Conservation (phyloP, 2,797 vertebrate genomes). For the Syncerus caffer region DNA sequence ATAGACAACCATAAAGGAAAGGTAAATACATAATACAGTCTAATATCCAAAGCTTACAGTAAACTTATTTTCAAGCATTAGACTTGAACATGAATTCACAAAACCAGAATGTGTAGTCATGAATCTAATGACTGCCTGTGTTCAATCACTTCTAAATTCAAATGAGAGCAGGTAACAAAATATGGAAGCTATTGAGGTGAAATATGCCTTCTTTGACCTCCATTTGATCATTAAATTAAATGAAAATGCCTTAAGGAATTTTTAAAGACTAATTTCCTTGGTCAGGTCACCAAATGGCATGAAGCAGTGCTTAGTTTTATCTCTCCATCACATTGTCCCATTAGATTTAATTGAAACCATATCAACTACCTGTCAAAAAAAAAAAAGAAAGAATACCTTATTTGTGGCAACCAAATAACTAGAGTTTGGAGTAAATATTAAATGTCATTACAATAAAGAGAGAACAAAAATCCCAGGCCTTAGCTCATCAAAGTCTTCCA, state of each 20-base stretch:
- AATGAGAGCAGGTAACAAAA: slow-evolving; percentile 42
- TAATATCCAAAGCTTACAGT: neutral
- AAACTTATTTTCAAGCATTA: neutral
- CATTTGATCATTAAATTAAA: slow-evolving; percentile 9
- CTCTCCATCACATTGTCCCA: neutral
- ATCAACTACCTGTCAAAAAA: neutral
- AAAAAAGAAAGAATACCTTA: neutral
- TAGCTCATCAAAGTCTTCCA: neutral
- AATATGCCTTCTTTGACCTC: neutral
- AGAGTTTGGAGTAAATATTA: neutral
- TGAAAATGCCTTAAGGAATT: slow-evolving; percentile 8
- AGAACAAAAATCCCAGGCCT: neutral
- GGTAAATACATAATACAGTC: neutral
- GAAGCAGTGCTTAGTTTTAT: slow-evolving; percentile 13
- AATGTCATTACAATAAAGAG: neutral
- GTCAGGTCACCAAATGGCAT: neutral
- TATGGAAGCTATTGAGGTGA: neutral
- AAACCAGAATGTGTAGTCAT: slow-evolving; percentile 13
- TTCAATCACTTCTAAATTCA: slow-evolving; percentile 44
- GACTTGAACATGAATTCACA: neutral
- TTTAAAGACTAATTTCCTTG: neutral
- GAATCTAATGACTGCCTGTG: neutral
- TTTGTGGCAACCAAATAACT: neutral
- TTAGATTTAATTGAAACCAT: neutral
- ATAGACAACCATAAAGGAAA: neutral